Evolutionary conservation across 2,888 invertebrate species (phyloP).

Genomic region (Callinectes sapidus): DNA sequence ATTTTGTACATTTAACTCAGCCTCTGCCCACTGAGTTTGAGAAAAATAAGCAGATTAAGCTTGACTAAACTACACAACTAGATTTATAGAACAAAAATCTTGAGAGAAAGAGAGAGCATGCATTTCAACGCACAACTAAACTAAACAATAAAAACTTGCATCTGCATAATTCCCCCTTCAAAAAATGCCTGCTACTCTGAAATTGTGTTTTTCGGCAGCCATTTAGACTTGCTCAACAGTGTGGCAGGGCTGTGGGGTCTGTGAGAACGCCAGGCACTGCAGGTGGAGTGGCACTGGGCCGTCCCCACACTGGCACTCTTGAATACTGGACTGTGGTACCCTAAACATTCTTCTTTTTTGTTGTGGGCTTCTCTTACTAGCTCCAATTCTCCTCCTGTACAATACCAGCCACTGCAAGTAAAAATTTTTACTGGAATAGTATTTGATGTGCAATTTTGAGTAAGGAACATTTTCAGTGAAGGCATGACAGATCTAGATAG

Average conservation of each 20-base stretch:
- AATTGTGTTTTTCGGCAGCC: neutral
- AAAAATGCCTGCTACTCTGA: neutral
- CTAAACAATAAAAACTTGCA: neutral
- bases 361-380: neutral
- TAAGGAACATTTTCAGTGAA: neutral
- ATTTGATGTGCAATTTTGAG: neutral
- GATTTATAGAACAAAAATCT: neutral
- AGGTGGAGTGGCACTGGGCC: neutral
- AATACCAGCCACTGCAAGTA: too few relatives aligned
- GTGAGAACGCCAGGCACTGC: neutral
- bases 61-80: neutral
- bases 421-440: too few relatives aligned
- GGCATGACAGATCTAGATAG: neutral
- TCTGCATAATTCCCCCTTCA: neutral
- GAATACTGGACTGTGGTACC: neutral
- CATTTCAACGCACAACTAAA: neutral
- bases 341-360: neutral
- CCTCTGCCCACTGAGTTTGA: constrained; percentile 22
- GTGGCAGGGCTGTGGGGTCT: neutral
- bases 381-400: neutral
- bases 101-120: neutral
- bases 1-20: neutral
- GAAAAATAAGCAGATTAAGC: neutral
- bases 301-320: neutral
- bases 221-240: constrained; percentile 2